phyloP scores from a whole-genome alignment of 2,113 vertebrate species.

The Gadus macrocephalus region DNA sequence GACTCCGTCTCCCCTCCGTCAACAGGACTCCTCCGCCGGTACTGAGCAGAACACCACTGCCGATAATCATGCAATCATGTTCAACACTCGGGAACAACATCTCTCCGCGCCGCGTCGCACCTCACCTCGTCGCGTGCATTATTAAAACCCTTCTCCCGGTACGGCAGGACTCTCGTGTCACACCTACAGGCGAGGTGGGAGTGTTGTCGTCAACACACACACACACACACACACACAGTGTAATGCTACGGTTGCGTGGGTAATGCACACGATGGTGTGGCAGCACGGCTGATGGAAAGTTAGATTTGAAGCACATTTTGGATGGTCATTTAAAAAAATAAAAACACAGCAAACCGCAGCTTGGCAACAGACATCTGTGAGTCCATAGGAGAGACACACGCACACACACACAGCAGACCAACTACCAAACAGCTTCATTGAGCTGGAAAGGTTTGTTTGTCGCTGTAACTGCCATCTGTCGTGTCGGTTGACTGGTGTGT shows the following conservation, averaged over 20 bases:
- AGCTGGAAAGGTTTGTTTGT: slow-evolving; percentile 20
- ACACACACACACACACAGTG: not conserved
- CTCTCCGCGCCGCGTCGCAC: too few relatives aligned
- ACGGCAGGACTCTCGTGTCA: slow-evolving; percentile 4
- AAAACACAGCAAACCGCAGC: slow-evolving; percentile 15
- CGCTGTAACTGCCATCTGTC: slow-evolving; percentile 35
- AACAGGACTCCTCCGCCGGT: too few relatives aligned
- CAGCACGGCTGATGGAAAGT: too few relatives aligned
- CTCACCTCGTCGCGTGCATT: slow-evolving; percentile 23
- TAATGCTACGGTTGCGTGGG: too few relatives aligned
- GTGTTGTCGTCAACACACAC: not conserved
- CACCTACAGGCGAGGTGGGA: not conserved
- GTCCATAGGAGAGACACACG: not conserved
- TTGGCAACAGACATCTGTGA: not conserved
- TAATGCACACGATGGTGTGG: too few relatives aligned
- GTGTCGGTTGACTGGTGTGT: slow-evolving; percentile 9
- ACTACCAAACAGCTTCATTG: slow-evolving; percentile 22
- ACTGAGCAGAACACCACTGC: not conserved
- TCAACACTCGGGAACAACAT: slow-evolving; percentile 17
- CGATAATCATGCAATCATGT: slow-evolving; percentile 20
- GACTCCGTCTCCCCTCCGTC: too few relatives aligned
- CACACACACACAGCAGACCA: slow-evolving; percentile 12
- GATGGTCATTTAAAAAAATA: slow-evolving; percentile 10
- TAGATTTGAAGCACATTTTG: slow-evolving; percentile 14
- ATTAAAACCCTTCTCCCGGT: slow-evolving; percentile 26